phyloP scores from a whole-genome alignment of 2,113 vertebrate genomes.

The Lipophrys pholis region DNA sequence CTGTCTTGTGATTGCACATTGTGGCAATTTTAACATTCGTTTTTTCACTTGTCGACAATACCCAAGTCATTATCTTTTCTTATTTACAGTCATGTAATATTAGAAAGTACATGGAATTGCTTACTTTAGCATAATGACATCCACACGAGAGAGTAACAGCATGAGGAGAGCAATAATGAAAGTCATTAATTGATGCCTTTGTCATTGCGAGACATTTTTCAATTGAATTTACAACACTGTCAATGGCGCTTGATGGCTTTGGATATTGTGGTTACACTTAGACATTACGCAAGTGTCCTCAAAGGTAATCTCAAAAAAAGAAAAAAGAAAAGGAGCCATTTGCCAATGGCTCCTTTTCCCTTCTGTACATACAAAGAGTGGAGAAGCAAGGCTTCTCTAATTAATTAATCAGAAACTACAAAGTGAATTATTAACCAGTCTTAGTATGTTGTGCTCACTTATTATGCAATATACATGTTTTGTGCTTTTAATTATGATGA shows the following conservation, averaged over 20 bases:
- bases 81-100: neutral
- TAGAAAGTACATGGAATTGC: neutral
- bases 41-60: neutral
- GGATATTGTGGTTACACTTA: constrained; percentile 2
- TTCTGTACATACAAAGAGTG: constrained; percentile 22
- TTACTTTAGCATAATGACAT: neutral
- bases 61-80: neutral
- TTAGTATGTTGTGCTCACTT: constrained; percentile 70
- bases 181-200: neutral
- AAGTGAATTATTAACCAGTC: constrained; percentile 74
- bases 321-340: constrained; percentile 28
- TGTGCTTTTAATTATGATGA: constrained; percentile 65
- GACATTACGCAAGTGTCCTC: constrained; percentile 15
- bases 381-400: constrained; percentile 34
- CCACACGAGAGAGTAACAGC: neutral
- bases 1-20: neutral
- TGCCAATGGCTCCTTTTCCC: neutral
- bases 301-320: constrained; percentile 5
- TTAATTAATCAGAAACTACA: constrained; percentile 73
- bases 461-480: constrained; percentile 74
- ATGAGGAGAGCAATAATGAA: neutral
- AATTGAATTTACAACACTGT: neutral
- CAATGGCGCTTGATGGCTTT: neutral
- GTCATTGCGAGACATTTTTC: neutral
- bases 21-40: neutral